These are phyloP conservation scores for Dryobotodes eremita DNA, from an alignment of 2,888 invertebrate genomes.

Conservation along the genomic window DNA sequence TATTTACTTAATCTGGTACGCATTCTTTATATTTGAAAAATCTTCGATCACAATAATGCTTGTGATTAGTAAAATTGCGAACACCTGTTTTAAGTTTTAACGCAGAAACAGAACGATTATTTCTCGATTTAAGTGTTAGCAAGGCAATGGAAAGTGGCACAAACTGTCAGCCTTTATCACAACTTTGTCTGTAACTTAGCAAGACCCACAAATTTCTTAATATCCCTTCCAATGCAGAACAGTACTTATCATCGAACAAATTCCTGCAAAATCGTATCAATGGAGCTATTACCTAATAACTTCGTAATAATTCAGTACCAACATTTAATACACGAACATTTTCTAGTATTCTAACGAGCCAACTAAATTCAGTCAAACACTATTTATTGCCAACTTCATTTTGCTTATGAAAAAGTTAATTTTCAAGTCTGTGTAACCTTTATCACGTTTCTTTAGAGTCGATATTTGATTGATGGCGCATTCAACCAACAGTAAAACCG, in stretches of 20 bases:
- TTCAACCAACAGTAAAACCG: constrained; percentile 11
- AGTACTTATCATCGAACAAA: constrained; percentile 42
- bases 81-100: constrained; percentile 11
- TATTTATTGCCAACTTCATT: constrained; percentile 29
- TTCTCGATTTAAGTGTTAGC: constrained; percentile 20
- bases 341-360: constrained; percentile 51
- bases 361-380: constrained; percentile 60
- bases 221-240: constrained; percentile 8
- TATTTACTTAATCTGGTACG: neutral
- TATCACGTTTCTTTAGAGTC: constrained; percentile 22
- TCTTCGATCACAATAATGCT: too few relatives aligned
- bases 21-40: neutral
- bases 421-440: neutral
- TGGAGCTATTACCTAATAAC: constrained; percentile 54
- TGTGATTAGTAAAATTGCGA: neutral
- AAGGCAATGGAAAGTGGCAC: constrained; percentile 36
- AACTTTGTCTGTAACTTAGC: neutral
- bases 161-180: constrained; percentile 29
- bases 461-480: constrained; percentile 16
- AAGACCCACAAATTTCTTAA: constrained; percentile 31
- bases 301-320: constrained; percentile 44
- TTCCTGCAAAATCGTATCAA: constrained; percentile 44
- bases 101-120: constrained; percentile 1
- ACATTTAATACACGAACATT: constrained; percentile 51
- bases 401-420: constrained; percentile 11